phyloP scores from a whole-genome alignment of 2,797 vertebrate species.

The Hipposideros larvatus region DNA sequence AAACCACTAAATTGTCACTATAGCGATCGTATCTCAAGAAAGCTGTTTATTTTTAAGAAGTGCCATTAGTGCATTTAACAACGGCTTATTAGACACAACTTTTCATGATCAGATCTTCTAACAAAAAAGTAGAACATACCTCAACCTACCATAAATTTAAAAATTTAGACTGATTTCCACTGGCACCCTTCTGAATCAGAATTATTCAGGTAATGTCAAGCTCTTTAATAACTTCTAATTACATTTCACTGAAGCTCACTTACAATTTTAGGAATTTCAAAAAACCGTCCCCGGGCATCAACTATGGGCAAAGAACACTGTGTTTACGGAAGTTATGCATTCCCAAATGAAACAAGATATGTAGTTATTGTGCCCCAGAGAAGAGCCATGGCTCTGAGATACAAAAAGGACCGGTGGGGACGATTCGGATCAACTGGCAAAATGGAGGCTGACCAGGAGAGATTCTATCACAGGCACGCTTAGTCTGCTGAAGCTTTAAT shows the following conservation, averaged over 20 bases:
- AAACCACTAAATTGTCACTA: background rate
- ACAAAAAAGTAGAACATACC: background rate
- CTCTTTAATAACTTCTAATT: background rate
- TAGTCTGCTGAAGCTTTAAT: background rate
- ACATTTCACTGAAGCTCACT: background rate
- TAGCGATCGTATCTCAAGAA: background rate
- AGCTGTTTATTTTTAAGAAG: background rate
- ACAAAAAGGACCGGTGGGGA: background rate
- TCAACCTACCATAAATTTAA: background rate
- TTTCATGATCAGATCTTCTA: background rate
- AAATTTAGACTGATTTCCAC: background rate
- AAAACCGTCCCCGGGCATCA: background rate
- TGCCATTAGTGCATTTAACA: background rate
- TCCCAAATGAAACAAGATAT: background rate
- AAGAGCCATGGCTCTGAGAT: background rate
- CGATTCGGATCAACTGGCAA: fast-evolving
- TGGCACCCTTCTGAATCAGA: background rate
- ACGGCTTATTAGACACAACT: background rate
- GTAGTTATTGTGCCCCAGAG: background rate
- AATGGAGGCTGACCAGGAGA: background rate
- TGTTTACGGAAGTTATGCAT: background rate
- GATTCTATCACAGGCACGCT: background rate
- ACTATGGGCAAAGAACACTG: background rate
- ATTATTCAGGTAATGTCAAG: background rate
- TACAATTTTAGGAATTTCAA: background rate